Evolutionary conservation across 2,888 invertebrate genomes (phyloP).

Genomic region (Acleris laterana): DNA sequence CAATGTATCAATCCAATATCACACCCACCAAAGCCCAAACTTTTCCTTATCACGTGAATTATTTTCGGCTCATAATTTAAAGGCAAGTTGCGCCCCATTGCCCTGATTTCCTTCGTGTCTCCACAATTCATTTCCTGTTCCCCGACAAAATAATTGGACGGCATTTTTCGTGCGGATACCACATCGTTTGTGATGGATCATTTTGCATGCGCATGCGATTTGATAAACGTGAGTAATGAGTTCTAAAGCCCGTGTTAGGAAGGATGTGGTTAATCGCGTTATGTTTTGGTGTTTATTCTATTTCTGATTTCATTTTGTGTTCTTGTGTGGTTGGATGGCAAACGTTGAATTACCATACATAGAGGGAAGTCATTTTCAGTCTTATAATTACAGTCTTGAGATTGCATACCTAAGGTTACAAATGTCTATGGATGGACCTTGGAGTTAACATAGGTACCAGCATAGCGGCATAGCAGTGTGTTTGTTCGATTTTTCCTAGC

Average conservation of each 20-base stretch:
- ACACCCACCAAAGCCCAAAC: constrained; percentile 6
- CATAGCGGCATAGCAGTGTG: too few species aligned
- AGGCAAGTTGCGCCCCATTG: constrained; percentile 24
- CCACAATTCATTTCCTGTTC: constrained; percentile 17
- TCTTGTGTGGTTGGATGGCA: too few species aligned
- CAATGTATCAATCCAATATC: constrained; percentile 26
- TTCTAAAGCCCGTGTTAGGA: constrained; percentile 8
- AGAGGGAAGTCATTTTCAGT: too few species aligned
- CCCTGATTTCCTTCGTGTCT: constrained; percentile 11
- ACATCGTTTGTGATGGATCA: constrained; percentile 15
- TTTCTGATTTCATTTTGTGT: not conserved
- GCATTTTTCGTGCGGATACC: constrained; percentile 27
- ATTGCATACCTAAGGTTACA: too few species aligned
- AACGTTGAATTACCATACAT: too few species aligned
- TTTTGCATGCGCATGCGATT: constrained; percentile 23
- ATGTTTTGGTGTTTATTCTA: not conserved
- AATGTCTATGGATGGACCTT: too few species aligned
- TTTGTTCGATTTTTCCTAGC: too few species aligned
- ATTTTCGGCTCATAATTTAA: constrained; percentile 24
- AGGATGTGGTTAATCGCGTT: not conserved
- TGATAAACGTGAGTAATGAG: constrained; percentile 16
- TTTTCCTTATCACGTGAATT: constrained; percentile 20
- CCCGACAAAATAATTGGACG: constrained; percentile 19
- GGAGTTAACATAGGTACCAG: too few species aligned
- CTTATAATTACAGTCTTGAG: too few species aligned